Base-by-base conservation (phyloP, 1,140 invertebrate genomes). In the Eulimnadia texana region DNA sequence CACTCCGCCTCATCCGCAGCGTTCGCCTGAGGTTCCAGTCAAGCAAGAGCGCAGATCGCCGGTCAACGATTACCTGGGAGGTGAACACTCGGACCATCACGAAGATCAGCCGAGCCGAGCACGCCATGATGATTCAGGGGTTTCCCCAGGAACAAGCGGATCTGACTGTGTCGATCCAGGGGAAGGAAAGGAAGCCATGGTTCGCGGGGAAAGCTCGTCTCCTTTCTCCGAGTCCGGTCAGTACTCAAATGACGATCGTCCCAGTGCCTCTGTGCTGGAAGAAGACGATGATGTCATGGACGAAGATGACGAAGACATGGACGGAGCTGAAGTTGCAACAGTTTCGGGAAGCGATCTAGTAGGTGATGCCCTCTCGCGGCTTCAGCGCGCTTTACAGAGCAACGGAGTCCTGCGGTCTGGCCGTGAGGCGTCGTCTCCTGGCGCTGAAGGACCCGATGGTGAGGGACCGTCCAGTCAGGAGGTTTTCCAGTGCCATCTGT, bases 401-500 rank as follows among this genome's bases (percentile, higher is more conserved):
- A 58, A 63, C 51, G 61, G 63, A 22, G 58, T 53, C 19, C 50
- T 64, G 10, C 58, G 52, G 3, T 28, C 60, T 2, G 60, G 60
- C 51, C 28, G 50, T 1, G 50, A 29, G 11, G 58, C 22, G 22
- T 20, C 58, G n/a, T 62, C 28, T 64, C 64, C 9, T 53, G 62
- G 11, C 52, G 65, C 22, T 29, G 64, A 64, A 57, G 64, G 57
- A 53, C 20, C 49, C 19, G 19, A 58, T 54, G 28, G 56, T 50
- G 23, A 62, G 28, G n/a, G 60, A 54, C 13, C 49, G n/a, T 62
- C 62, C 19, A 55, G 50, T n/a, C 52, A 55, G 13, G 61, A 68
- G 54, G 50, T 66, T 23, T 69, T 65, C 28, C 70, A 72, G 16
- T 74, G 73, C 55, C 67, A 70, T n/a, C 61, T 72, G 16, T 74